phyloP scores from a whole-genome alignment of 2,113 vertebrate genomes.

The Paramisgurnus dabryanus region DNA sequence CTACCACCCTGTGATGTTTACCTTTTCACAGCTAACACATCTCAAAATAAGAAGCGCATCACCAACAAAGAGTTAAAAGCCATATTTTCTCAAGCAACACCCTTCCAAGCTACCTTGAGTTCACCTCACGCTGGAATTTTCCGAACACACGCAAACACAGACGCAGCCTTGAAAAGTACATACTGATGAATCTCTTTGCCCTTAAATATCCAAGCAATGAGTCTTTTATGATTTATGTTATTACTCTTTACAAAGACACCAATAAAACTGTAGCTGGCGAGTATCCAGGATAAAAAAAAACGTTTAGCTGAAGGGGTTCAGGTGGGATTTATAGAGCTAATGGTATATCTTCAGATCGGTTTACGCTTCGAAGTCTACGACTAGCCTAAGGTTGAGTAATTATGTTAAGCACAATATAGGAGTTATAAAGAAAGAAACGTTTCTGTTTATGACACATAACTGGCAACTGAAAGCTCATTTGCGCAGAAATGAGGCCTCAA shows the following conservation, averaged over 20 bases:
- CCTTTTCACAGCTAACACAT: too few relatives aligned
- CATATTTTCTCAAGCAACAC: background rate
- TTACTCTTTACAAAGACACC: slow-evolving; percentile 44
- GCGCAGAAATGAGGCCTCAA: background rate
- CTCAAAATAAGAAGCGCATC: background rate
- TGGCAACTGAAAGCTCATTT: slow-evolving; percentile 36
- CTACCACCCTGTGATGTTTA: too few relatives aligned
- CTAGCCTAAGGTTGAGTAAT: slow-evolving; percentile 17
- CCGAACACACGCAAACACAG: slow-evolving; percentile 30
- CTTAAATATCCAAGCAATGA: slow-evolving; percentile 49
- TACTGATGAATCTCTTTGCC: slow-evolving; percentile 53
- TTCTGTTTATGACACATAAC: slow-evolving; percentile 12
- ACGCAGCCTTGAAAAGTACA: slow-evolving; percentile 43
- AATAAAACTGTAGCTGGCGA: slow-evolving; percentile 42
- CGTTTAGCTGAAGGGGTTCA: slow-evolving; percentile 44
- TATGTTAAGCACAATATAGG: slow-evolving; percentile 10
- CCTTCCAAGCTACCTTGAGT: slow-evolving; percentile 51
- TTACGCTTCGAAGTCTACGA: slow-evolving; percentile 30
- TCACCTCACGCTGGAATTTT: slow-evolving; percentile 55
- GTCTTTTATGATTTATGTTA: slow-evolving; percentile 59
- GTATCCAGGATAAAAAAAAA: slow-evolving; percentile 44
- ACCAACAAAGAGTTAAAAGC: slow-evolving; percentile 4
- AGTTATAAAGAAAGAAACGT: background rate
- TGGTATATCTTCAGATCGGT: slow-evolving; percentile 39
- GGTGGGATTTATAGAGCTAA: slow-evolving; percentile 47